Conservation (phyloP, 2,888 invertebrate genomes). For the Cephus pygmeus region DNA sequence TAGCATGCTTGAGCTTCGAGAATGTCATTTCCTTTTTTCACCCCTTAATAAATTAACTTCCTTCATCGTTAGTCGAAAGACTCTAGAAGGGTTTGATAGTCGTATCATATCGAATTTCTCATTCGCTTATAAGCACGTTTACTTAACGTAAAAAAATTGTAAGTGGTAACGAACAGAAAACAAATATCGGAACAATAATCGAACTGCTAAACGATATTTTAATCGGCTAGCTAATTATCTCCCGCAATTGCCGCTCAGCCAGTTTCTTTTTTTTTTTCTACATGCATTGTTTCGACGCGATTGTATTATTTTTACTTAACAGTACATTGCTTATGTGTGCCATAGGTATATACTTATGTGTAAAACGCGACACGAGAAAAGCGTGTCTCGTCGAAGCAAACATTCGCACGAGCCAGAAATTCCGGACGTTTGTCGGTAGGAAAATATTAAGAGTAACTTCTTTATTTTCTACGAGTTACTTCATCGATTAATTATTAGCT, state of each 20-base stretch:
- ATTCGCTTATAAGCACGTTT: neutral
- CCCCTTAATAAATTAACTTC: neutral
- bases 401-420: neutral
- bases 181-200: neutral
- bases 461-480: constrained; percentile 24
- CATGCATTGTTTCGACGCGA: constrained; percentile 19
- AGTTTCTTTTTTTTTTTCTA: neutral
- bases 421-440: constrained; percentile 26
- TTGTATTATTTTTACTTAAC: constrained; percentile 29
- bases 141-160: neutral
- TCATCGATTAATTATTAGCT: neutral
- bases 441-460: constrained; percentile 40
- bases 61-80: neutral
- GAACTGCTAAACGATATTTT: neutral
- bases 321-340: neutral
- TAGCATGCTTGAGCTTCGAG: neutral
- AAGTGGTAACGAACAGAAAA: neutral
- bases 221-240: neutral
- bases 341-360: neutral
- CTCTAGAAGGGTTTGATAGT: neutral
- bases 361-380: constrained; percentile 1
- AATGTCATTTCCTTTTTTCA: neutral
- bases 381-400: neutral
- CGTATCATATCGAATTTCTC: neutral
- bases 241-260: neutral